Evolutionary conservation across 2,888 invertebrate genomes (phyloP), one percentile per base, ranked within the genome.

Genomic region (Dilophus febrilis): DNA sequence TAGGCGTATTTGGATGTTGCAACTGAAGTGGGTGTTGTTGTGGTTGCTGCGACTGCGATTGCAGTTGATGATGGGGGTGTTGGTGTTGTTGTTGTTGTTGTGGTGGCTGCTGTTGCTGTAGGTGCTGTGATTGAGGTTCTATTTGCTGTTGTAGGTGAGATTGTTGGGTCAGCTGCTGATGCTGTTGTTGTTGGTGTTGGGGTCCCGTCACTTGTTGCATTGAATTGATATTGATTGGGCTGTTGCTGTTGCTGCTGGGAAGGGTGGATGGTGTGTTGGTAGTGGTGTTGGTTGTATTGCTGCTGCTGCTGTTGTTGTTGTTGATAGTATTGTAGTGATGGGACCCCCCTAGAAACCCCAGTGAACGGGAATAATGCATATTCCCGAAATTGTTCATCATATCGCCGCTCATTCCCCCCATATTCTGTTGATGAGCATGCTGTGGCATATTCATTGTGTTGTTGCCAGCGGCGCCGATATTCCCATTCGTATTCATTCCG

Each of bases 281-380:
- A 13, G 33, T 40, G 31, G 34, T 40, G 35, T 27, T 31, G 35
- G 35, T 40, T 17, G 29, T 19, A 38, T 38, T 38, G 40, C 17
- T 50, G 48, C 47, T 36, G 37, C 28, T 50, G 52, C 6, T 49
- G 13, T 10, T 40, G 31, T 40, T 40, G 35, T 27, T 36, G 35
- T 35, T 36, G 19, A 35, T 40, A 33, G 32, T 32, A 37, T 47
- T 60, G 45, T 62, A 64, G 36, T 64, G 64, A 49, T 73, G 73
- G 50, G 72, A 71, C 33, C 67, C 70, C 51, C 68, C 73, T 47
- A 77, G 69, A 60, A 77, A 77, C 49, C 79, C 74, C 54, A 77
- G 71, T 63, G 79, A 77, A 46, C 69, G 68, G 46, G 68, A 70
- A 53, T 73, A 76, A 12, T 71, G 70, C 50, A 71, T 58, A 50